Evolutionary conservation across 2,888 invertebrate genomes (phyloP), one percentile per base, ranked within the genome.

Genomic region (Ophioninae sp.): DNA sequence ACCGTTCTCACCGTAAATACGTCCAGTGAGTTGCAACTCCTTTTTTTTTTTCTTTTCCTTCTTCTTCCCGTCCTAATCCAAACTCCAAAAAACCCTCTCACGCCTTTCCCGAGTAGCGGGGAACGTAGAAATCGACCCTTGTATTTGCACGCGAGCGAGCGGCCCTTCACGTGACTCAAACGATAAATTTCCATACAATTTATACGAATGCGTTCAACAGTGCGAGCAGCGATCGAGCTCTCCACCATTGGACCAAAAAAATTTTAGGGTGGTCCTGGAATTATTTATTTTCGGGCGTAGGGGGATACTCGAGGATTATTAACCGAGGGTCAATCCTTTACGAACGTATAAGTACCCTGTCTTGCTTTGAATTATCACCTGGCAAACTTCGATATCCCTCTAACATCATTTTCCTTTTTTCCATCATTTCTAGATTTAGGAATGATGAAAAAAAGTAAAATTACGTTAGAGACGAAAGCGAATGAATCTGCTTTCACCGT

Each of bases 1-100:
- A 90, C 91, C 91, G 91, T 92, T 92, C 93, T 91, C 92, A 93
- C 92, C 89, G 91, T 93, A 93, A 92, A 93, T 93, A 92, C 89
- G 88, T 89, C 88, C 90, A 90, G 92, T 93, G 93, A 93, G 92
- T 92, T 92, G 93, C 92, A 92, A 92, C 90, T 92, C 91, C 86
- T 21, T 88, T 89, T 88, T 89, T 89, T 87, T 91, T 90, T 86
- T 88, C 82, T 79, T 80, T 44, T 44, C n/a, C 30, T 91, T 87
- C 17, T 88, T 90, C 88, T 89, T 89, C 88, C 91, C 90, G 86
- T 88, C 83, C 83, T 80, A 74, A 85, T 83, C 79, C 85, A 77
- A 82, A 73, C 64, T 44, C 64, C 21, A 56, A 10, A 21, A 50
- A 78, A 68, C 76, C 79, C 75, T 78, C 75, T n/a, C 70, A 59